A percentile compares a stretch with the other conserved stretches of the same genome.
These are phyloP conservation scores for Hermaeophaga mercurialis DNA, from an alignment of 2,888 invertebrate genomes.

Conservation along the genomic window DNA sequence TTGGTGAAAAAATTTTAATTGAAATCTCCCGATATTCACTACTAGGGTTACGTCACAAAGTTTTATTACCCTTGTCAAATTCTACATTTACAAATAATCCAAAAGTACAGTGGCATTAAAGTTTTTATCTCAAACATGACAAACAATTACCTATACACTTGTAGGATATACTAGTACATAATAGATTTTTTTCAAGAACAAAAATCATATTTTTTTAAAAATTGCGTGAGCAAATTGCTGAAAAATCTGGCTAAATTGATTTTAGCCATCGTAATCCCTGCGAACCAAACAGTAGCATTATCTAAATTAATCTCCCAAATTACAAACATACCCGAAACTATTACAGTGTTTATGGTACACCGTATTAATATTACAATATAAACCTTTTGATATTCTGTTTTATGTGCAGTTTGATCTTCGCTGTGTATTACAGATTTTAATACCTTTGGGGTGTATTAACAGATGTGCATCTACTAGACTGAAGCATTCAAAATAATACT, in stretches of 20 bases:
- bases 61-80: conserved; percentile 18
- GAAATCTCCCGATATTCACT: conserved; percentile 14
- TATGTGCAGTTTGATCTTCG: conserved; percentile 43
- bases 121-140: too few relatives aligned
- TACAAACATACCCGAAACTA: conserved; percentile 45
- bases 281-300: conserved; percentile 45
- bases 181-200: too few relatives aligned
- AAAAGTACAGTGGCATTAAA: too few relatives aligned
- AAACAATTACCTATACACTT: too few relatives aligned
- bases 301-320: conserved; percentile 54
- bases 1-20: conserved; percentile 27
- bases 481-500: not conserved
- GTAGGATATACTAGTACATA: too few relatives aligned
- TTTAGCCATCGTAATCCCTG: conserved; percentile 26
- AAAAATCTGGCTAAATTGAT: conserved; percentile 34
- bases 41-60: conserved; percentile 17
- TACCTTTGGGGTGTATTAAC: conserved; percentile 40
- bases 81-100: conserved; percentile 1
- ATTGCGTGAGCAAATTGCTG: too few relatives aligned
- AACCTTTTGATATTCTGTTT: conserved; percentile 51
- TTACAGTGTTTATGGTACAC: conserved; percentile 49
- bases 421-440: conserved; percentile 47
- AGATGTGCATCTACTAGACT: conserved; percentile 15
- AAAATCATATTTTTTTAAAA: too few relatives aligned
- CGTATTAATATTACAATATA: conserved; percentile 49